Conservation (phyloP, 2,113 vertebrate genomes). For the Todiramphus chloris region DNA sequence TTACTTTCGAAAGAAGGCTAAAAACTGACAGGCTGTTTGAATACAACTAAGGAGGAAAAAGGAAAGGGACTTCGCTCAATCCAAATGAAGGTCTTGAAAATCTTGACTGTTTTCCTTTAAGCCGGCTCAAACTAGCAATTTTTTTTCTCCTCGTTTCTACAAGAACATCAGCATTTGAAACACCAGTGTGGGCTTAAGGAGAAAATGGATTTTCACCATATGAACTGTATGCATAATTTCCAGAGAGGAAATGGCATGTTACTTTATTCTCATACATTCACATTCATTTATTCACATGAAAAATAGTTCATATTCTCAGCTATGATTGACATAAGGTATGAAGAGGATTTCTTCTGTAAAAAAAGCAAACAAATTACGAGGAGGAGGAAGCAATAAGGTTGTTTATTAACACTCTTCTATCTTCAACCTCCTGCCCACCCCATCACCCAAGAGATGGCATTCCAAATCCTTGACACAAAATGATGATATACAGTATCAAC, state of each 20-base stretch:
- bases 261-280: conserved; percentile 71
- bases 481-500: conserved; percentile 60
- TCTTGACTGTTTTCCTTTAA: conserved; percentile 53
- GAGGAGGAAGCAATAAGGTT: conserved; percentile 66
- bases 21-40: conserved; percentile 69
- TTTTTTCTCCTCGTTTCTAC: not conserved
- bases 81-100: conserved; percentile 49
- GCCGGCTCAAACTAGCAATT: not conserved
- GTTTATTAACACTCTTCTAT: conserved; percentile 70
- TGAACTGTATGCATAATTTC: conserved; percentile 70
- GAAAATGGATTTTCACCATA: conserved; percentile 68
- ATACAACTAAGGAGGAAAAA: conserved; percentile 45
- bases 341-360: conserved; percentile 66
- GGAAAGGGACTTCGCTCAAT: conserved; percentile 24
- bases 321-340: conserved; percentile 69
- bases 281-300: conserved; percentile 72
- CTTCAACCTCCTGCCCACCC: conserved; percentile 63
- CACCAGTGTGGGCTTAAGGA: conserved; percentile 50
- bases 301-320: conserved; percentile 65
- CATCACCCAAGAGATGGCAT: conserved; percentile 50
- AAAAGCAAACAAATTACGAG: conserved; percentile 65
- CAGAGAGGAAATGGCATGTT: conserved; percentile 69
- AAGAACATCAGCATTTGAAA: conserved; percentile 62
- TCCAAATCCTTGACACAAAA: conserved; percentile 62
- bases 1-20: conserved; percentile 58